These are phyloP conservation scores for Mohoua ochrocephala DNA, from an alignment of 2,113 vertebrate species.

Conservation along the genomic window DNA sequence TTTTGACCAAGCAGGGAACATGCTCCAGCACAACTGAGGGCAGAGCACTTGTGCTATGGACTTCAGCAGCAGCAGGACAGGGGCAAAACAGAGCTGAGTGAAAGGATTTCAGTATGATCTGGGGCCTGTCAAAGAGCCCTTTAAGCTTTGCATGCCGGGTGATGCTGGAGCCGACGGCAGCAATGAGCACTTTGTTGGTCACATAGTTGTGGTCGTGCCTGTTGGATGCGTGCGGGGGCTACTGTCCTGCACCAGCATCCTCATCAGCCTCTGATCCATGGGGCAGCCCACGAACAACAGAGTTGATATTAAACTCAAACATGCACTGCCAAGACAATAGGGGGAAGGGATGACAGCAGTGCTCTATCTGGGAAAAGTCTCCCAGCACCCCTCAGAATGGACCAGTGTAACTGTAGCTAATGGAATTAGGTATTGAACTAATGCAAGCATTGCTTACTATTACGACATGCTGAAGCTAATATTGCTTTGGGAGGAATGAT, in stretches of 20 bases:
- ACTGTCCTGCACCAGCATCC: neutral
- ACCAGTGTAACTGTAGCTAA: neutral
- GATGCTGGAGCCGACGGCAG: neutral
- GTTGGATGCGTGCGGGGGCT: accelerated
- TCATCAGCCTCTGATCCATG: neutral
- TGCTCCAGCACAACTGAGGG: neutral
- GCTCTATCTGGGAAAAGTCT: neutral
- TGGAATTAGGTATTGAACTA: neutral
- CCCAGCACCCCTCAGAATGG: neutral
- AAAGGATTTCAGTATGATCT: neutral
- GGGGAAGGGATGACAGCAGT: neutral
- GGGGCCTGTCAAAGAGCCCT: neutral
- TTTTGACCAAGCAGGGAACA: neutral
- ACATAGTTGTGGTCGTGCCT: neutral
- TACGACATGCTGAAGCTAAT: neutral
- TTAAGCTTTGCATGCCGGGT: neutral
- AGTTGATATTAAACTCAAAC: neutral
- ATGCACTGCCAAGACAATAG: accelerated
- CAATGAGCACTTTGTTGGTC: neutral
- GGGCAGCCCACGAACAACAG: accelerated
- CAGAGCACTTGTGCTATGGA: neutral
- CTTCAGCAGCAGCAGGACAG: neutral
- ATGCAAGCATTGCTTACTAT: neutral
- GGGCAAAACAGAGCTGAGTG: neutral
- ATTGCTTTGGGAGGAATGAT: neutral